These are phyloP conservation scores for Coluber constrictor DNA, from an alignment of 2,797 vertebrate genomes.

Conservation along the genomic window DNA sequence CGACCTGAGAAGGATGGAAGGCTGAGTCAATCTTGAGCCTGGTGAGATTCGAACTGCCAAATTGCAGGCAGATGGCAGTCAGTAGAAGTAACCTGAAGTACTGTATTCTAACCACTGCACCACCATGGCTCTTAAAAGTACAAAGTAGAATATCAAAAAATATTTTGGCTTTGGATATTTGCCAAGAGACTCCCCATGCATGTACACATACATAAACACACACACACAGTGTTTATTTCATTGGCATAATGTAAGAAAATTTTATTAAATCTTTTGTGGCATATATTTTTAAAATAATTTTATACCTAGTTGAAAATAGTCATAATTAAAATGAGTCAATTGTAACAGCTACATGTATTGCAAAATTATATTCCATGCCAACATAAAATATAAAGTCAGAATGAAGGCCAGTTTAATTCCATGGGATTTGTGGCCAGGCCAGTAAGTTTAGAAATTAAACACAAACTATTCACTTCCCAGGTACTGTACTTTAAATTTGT, in stretches of 20 bases:
- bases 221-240: not conserved
- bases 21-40: no score
- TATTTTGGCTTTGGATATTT: conserved; percentile 7
- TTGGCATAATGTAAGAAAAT: not conserved
- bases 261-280: not conserved
- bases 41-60: no score
- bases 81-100: no score
- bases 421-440: not conserved
- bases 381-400: not conserved
- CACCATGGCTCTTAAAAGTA: not conserved
- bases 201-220: not conserved
- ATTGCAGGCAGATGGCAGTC: no score
- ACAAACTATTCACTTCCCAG: not conserved
- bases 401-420: not conserved
- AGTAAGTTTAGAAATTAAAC: not conserved
- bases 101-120: no score
- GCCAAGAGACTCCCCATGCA: not conserved
- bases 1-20: no score
- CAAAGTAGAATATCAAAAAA: not conserved
- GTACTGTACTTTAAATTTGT: not conserved
- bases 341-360: not conserved
- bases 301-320: not conserved
- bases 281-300: not conserved
- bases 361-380: not conserved
- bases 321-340: not conserved